phyloP scores from a whole-genome alignment of 2,888 invertebrate species.

The Desoria tigrina region DNA sequence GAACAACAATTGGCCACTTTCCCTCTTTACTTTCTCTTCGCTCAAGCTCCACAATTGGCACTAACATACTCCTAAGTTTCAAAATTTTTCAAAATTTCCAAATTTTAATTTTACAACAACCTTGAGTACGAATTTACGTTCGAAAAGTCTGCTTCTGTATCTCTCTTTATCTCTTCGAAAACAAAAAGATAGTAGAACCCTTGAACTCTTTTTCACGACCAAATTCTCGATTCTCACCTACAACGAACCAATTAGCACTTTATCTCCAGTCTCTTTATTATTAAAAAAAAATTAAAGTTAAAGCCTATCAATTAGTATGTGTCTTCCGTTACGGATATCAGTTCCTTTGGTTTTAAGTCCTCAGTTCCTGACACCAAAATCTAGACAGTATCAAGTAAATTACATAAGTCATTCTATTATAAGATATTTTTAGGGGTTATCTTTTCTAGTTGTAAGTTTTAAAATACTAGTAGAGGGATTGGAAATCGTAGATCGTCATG shows the following conservation, averaged over 20 bases:
- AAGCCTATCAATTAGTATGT: no score
- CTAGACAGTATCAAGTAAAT: no score
- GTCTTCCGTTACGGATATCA: no score
- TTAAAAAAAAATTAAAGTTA: no score
- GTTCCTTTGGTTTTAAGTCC: no score
- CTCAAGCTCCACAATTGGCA: slow-evolving; percentile 40
- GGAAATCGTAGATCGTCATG: no score
- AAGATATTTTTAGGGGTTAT: no score
- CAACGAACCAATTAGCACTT: slow-evolving; percentile 15
- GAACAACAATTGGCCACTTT: slow-evolving; percentile 31
- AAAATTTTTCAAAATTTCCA: slow-evolving; percentile 11
- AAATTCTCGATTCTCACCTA: not conserved
- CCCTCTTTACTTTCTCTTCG: slow-evolving; percentile 19
- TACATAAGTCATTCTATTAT: no score
- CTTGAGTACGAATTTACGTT: not conserved
- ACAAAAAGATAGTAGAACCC: not conserved
- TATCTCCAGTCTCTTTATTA: no score
- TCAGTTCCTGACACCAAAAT: no score
- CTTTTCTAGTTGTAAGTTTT: no score
- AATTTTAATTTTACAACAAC: not conserved
- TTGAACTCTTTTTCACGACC: not conserved
- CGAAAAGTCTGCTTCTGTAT: not conserved
- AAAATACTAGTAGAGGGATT: no score
- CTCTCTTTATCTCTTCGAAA: not conserved
- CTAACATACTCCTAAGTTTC: slow-evolving; percentile 8